Conservation (phyloP, 2,797 vertebrate genomes). For the Hydrophis major region DNA sequence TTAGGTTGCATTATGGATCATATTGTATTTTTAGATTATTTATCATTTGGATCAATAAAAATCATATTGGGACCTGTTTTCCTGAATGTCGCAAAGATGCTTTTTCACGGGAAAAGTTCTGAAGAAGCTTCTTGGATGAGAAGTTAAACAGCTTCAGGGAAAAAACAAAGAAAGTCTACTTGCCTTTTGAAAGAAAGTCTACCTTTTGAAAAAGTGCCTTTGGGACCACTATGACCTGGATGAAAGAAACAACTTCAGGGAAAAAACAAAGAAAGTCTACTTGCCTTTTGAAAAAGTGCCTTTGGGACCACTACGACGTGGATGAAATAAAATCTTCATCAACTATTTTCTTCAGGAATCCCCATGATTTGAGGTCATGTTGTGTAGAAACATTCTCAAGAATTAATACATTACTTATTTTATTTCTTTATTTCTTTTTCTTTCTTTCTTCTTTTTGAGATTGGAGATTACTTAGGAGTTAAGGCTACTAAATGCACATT, state of each 20-base stretch:
- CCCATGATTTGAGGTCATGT: background rate
- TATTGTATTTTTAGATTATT: background rate
- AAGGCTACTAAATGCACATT: background rate
- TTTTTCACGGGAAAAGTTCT: background rate
- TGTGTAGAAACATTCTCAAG: background rate
- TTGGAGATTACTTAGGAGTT: background rate
- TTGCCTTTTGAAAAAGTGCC: background rate
- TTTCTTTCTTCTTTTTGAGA: background rate
- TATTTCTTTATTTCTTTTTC: background rate
- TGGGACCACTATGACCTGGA: background rate
- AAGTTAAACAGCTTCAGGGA: background rate
- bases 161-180: background rate
- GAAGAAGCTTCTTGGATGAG: background rate
- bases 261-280: background rate
- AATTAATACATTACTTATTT: background rate
- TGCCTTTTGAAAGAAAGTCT: background rate
- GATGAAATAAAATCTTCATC: background rate
- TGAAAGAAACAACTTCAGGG: background rate
- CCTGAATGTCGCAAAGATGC: background rate
- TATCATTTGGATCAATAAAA: background rate
- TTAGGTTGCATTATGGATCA: background rate
- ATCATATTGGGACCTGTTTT: background rate
- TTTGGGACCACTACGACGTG: background rate
- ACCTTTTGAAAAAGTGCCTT: background rate
- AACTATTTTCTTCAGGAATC: background rate